phyloP scores from a whole-genome alignment of 2,113 vertebrate species.

The Tympanuchus pallidicinctus region DNA sequence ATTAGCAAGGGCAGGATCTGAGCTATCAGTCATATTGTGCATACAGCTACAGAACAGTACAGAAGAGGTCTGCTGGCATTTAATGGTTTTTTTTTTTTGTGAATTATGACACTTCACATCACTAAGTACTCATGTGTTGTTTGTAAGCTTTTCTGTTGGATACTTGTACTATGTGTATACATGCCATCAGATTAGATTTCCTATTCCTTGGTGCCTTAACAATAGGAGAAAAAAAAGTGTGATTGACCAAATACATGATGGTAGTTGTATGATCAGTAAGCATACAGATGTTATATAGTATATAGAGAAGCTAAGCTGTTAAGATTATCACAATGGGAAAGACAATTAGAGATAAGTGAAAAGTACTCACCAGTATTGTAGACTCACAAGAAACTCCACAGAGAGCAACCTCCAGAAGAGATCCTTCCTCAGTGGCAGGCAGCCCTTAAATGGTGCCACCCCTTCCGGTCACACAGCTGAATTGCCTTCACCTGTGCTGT shows the following conservation, averaged over 20 bases:
- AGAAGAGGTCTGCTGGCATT: not conserved
- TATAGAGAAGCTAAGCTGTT: too few species aligned
- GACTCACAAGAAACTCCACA: too few species aligned
- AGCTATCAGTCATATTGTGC: fast-evolving
- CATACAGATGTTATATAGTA: too few species aligned
- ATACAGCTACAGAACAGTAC: not conserved
- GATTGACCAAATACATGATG: not conserved
- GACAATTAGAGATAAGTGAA: too few species aligned
- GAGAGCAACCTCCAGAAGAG: too few species aligned
- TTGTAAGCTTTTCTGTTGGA: not conserved
- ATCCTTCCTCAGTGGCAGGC: too few species aligned
- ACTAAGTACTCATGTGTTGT: not conserved
- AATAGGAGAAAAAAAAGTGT: not conserved
- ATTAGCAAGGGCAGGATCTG: not conserved
- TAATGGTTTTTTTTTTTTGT: not conserved
- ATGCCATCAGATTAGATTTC: not conserved
- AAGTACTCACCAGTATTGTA: too few species aligned
- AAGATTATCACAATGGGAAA: too few species aligned
- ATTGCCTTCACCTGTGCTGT: too few species aligned
- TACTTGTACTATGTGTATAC: not conserved
- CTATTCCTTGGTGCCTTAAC: not conserved
- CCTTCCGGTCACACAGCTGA: too few species aligned
- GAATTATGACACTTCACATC: not conserved
- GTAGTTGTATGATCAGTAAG: not conserved
- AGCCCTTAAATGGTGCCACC: too few species aligned